Base-by-base conservation (phyloP, 2,113 vertebrate species). In the Neodontobutis hainanensis region DNA sequence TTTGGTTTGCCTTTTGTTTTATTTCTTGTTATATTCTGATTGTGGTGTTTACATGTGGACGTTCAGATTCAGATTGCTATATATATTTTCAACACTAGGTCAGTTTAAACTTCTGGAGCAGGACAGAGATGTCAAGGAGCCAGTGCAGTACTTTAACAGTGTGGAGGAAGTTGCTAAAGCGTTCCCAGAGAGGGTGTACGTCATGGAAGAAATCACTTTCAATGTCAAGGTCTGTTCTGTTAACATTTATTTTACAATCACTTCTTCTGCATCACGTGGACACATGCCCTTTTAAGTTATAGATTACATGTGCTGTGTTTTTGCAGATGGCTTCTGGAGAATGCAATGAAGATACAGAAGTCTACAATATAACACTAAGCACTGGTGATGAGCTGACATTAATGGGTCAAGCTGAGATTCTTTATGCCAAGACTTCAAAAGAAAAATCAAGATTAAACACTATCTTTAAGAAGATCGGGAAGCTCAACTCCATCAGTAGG, bases 161-260 rank as follows among this genome's bases (percentile, higher is more conserved):
- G 97, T 99, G 94, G 97, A 99, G 91, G 96, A 99, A 90, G 97
- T 99, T 92, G 97, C 97, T 69, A 99, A 99, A 92, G 96, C 97
- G 48, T 99, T 99, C 93, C 97, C 97, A 79, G 97, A 99, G 67
- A 94, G 96, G 68, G 97, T 99, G 48, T 99, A 98, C 79, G 97
- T 99, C 92, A 99, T 99, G 97, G 97, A 99, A 92, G 97, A 99
- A 88, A 99, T 99, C 87, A 96, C 94, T 15, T 99, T 99, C 91
- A 99, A 98, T 67, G 96, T 99, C 87, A 99, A 99, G 96, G 97
- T 36, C 6, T 55, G 8, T 55, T 6, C 19, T 12, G 16, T 27
- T 27, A 11, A 5, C 27, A 27, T 32, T 11, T 11, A 40, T 40
- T 40, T 40, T 40, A 40, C 8, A 40, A 40, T 8, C 38, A 40